Evolutionary conservation across 2,888 invertebrate species (phyloP), one percentile per base, ranked within the genome.

Genomic region (Orthonevra nobilis): DNA sequence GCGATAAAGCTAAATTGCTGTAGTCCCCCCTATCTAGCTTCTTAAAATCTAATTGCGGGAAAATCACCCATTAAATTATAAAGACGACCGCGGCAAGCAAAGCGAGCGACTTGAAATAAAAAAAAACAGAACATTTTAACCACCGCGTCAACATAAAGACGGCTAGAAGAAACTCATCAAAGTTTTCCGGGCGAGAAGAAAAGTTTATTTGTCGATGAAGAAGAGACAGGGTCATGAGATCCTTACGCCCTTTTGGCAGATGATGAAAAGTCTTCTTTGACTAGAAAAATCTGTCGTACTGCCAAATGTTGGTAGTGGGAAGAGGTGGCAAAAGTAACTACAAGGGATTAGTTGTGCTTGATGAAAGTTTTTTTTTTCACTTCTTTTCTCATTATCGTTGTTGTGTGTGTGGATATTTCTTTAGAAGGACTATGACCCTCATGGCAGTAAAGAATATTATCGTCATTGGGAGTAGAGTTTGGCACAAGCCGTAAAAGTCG

Each of bases 31-130:
- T 15, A 30, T 12, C 46, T 42, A n/a, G 26, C 48, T 36, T 42
- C 63, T 75, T 10, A 72, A 64, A 77, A 52, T 64, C 72, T 64
- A 72, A 77, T 77, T 70, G 77, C 77, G 64, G 44, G 64, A 77
- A 77, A 70, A 77, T 70, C 70, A 77, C 77, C 72, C 77, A 77
- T 77, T 64, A 64, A 77, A 77, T 77, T 72, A 72, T 64, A 72
- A 77, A 64, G 56, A 66, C 28, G 40, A 42, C 42, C 10, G 6
- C 30, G 23, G n/a, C n/a, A n/a, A n/a, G n/a, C n/a, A n/a, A n/a
- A 52, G 12, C 34, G 23, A 10, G 19, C 26, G 3, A n/a, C 17
- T 40, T 7, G n/a, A 30, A 23, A n/a, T n/a, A n/a, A 19, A 38
- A 38, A 30, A 15, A 14, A 12, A 15, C 14, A 7, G 12, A 30